phyloP scores from a whole-genome alignment of 1,140 invertebrate species.

The Phocides pigmalion region DNA sequence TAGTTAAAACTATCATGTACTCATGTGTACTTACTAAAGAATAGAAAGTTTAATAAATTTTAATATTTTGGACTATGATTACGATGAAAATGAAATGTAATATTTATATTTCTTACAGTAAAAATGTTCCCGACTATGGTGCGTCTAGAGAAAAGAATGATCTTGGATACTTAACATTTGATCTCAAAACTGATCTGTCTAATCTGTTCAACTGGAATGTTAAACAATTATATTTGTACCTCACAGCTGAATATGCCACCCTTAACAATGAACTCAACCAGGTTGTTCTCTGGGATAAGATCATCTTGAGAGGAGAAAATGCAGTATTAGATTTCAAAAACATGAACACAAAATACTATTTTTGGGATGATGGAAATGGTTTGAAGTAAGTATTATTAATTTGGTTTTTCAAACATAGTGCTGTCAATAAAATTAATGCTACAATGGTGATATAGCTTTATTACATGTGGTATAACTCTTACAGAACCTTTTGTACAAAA shows the following conservation, averaged over 20 bases:
- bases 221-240: conserved; percentile 98
- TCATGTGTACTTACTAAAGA: too few species aligned
- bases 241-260: conserved; percentile 98
- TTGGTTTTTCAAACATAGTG: not conserved
- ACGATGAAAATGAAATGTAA: too few species aligned
- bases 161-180: conserved; percentile 97
- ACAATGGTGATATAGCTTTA: too few species aligned
- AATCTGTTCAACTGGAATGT: conserved; percentile 99
- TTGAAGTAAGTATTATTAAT: conserved; percentile 88
- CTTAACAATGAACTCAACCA: conserved; percentile 95
- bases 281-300: conserved; percentile 99
- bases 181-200: conserved; percentile 96
- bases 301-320: conserved; percentile 97
- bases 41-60: too few species aligned
- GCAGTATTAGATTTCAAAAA: conserved; percentile 95
- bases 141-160: conserved; percentile 97
- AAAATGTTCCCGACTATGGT: conserved; percentile 98
- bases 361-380: conserved; percentile 99
- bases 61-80: too few species aligned
- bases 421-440: too few species aligned
- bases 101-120: conserved; percentile 85
- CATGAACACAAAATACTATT: conserved; percentile 99
- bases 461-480: too few species aligned
- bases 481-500: too few species aligned
- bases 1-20: too few species aligned